phyloP scores from a whole-genome alignment of 2,888 invertebrate genomes.

The Ectropis crepuscularia region DNA sequence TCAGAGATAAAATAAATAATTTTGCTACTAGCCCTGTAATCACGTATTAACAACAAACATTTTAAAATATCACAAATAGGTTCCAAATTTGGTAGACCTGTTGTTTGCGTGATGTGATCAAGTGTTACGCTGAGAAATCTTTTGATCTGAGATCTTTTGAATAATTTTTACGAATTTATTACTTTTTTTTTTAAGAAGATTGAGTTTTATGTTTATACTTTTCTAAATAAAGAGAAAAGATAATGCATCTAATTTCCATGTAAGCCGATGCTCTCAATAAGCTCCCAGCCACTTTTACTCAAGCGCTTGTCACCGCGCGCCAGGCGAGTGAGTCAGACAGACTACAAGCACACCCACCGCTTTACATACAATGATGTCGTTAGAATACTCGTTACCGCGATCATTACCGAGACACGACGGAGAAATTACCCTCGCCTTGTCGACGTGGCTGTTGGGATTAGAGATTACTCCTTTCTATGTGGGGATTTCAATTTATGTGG shows the following conservation, averaged over 20 bases:
- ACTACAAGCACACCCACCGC: constrained; percentile 35
- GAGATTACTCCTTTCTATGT: not conserved
- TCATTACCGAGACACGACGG: constrained; percentile 26
- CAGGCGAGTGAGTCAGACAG: constrained; percentile 33
- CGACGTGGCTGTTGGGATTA: constrained; percentile 12
- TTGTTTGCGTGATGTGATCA: no score
- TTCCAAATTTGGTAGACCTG: no score
- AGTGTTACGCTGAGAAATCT: no score
- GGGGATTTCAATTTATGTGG: not conserved
- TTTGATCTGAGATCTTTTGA: no score
- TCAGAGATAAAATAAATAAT: no score
- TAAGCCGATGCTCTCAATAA: constrained; percentile 10
- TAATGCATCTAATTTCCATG: constrained; percentile 2
- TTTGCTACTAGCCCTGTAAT: no score
- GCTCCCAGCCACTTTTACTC: constrained; percentile 23
- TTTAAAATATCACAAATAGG: no score
- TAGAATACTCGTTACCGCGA: constrained; percentile 33
- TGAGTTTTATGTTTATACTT: not conserved
- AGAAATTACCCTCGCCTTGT: constrained; percentile 20
- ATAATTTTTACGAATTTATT: not conserved
- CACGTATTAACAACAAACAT: no score
- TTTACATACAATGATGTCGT: constrained; percentile 43
- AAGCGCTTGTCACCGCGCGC: constrained; percentile 27
- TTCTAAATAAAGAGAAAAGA: not conserved
- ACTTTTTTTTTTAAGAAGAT: not conserved